Base-by-base conservation (phyloP, 2,113 vertebrate genomes). In the Thalassarche chlororhynchos region DNA sequence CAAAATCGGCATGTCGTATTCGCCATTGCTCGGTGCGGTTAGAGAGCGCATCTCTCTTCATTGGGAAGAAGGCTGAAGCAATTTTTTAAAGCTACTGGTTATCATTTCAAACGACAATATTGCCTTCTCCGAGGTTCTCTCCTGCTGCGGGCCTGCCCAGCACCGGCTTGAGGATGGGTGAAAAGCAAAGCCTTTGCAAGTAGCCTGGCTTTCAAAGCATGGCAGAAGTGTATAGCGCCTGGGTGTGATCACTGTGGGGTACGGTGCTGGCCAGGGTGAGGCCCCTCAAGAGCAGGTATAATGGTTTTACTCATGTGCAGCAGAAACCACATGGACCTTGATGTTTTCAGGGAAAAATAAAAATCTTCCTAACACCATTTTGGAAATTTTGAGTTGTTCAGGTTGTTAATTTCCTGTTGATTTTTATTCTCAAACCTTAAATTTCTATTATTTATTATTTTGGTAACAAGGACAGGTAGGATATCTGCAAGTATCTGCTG, bases 11-110 rank as follows among this genome's bases (percentile, higher is more conserved):
- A 2, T 12, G 20, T 65, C 3, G 3, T 17, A 16, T 46, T n/a
- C 0, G 4, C 4, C 2, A 2, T 40, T 57, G 26, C 34, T 62
- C 1, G 2, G 29, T 6, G 26, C 0, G 4, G 29, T 52, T 46
- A 19, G 44, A 36, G 15, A 44, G 32, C 1, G 3, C 29, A 21
- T 52, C 54, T 38, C 18, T 60, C 38, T 38, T 61, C 12, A 1
- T 9, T 49, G 34, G 14, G 29, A 80, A 54, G 36, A 70, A 62
- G 11, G 29, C 44, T 38, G 44, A 19, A 51, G 38, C 32, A 47
- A 15, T 62, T 42, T 71, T 54, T 66, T 36, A 38, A 49, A 65
- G 40, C 16, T 71, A 4, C 57, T 55, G 24, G 26, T 54, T 77
- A 38, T 62, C 8, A 18, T 34, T 64, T 49, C 32, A 64, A 34